phyloP scores from a whole-genome alignment of 2,113 vertebrate species.

The Steatornis caripensis region DNA sequence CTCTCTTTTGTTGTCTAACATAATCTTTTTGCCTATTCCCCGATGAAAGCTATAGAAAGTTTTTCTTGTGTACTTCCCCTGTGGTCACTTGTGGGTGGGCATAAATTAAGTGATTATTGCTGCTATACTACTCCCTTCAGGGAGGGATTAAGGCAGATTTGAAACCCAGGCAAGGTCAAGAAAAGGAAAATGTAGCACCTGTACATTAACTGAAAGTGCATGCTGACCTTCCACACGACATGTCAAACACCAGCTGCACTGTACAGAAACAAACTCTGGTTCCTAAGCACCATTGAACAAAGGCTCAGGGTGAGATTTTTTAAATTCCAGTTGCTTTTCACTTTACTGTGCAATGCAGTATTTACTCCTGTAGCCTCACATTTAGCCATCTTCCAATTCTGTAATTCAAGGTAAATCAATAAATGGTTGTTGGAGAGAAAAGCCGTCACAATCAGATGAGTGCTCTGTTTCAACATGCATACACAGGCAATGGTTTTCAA shows the following conservation, averaged over 20 bases:
- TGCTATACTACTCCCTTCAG: background rate
- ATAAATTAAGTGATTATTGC: conserved; percentile 45
- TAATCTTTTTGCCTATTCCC: background rate
- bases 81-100: conserved; percentile 4
- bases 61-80: background rate
- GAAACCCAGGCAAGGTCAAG: conserved; percentile 8
- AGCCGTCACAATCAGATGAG: background rate
- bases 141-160: conserved; percentile 21
- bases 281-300: background rate
- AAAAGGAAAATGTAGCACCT: conserved; percentile 22
- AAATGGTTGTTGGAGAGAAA: conserved; percentile 4
- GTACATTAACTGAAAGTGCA: background rate
- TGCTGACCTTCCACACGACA: background rate
- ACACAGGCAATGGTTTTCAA: background rate
- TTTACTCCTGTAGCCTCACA: background rate
- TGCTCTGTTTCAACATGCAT: background rate
- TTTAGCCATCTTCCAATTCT: conserved; percentile 2
- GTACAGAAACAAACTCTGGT: background rate
- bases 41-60: background rate
- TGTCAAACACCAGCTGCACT: background rate
- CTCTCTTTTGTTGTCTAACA: background rate
- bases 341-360: background rate
- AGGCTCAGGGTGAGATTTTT: background rate
- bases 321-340: background rate
- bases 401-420: conserved; percentile 18